Conservation (phyloP, 2,888 invertebrate species). For the Plebejus anna region DNA sequence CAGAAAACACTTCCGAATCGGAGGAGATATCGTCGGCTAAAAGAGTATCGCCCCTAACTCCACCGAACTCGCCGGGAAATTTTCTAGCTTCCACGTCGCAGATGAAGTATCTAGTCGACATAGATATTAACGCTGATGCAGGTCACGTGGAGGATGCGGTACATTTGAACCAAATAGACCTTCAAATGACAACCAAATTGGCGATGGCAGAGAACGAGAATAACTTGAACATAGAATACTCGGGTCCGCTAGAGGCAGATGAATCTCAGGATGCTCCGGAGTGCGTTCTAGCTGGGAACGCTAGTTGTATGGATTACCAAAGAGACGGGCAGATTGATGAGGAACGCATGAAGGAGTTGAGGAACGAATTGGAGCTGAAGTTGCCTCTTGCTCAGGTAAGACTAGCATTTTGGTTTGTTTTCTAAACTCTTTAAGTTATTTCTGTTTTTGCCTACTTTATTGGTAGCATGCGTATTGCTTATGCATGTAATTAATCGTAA, state of each 20-base stretch:
- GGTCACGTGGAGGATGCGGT: conserved; percentile 46
- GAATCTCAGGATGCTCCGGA: conserved; percentile 57
- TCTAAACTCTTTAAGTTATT: neutral
- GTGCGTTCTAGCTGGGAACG: conserved; percentile 69
- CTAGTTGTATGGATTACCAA: conserved; percentile 69
- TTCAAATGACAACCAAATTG: conserved; percentile 69
- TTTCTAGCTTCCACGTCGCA: conserved; percentile 64
- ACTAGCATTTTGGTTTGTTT: conserved; percentile 17
- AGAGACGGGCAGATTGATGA: conserved; percentile 84
- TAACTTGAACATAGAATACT: conserved; percentile 74
- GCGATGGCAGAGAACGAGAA: conserved; percentile 78
- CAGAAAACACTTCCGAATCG: conserved; percentile 49
- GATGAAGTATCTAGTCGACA: conserved; percentile 62
- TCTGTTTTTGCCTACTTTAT: neutral
- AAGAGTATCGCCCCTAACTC: conserved; percentile 63
- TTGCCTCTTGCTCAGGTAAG: conserved; percentile 83
- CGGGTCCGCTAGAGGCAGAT: conserved; percentile 64
- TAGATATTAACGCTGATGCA: conserved; percentile 49
- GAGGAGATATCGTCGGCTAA: conserved; percentile 59
- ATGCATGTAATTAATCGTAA: too few species aligned
- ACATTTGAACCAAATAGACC: conserved; percentile 66
- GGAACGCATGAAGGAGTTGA: conserved; percentile 84
- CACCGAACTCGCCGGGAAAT: conserved; percentile 69
- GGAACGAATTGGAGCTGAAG: conserved; percentile 85
- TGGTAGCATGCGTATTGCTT: too few species aligned